Conservation (phyloP, 2,113 vertebrate genomes). For the Theristicus caerulescens region DNA sequence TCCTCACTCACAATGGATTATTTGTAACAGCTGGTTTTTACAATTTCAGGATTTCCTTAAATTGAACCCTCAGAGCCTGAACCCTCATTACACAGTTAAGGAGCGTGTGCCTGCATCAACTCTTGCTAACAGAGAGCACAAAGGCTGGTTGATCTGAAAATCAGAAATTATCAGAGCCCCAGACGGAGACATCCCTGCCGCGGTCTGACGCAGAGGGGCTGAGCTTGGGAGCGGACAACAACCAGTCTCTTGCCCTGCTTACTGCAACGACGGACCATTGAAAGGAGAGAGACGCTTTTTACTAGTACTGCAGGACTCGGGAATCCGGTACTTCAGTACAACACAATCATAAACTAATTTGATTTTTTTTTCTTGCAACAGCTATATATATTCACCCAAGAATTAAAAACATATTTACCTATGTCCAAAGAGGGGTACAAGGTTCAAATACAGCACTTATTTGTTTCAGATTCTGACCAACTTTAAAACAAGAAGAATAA, state of each 20-base stretch:
- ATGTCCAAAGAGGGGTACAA: not conserved
- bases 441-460: not conserved
- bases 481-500: not conserved
- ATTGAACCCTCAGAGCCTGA: slow-evolving; percentile 28
- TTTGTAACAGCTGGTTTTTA: slow-evolving; percentile 16
- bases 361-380: not conserved
- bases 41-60: slow-evolving; percentile 52
- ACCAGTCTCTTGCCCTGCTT: not conserved
- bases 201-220: not conserved
- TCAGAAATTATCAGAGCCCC: not conserved
- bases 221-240: not conserved
- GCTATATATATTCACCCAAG: not conserved
- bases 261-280: not conserved
- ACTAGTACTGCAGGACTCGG: not conserved
- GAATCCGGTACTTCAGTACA: not conserved
- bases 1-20: slow-evolving; percentile 37
- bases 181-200: not conserved
- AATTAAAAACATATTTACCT: not conserved
- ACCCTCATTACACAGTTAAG: not conserved
- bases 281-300: not conserved
- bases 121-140: not conserved
- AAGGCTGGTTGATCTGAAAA: not conserved
- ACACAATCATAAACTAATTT: not conserved
- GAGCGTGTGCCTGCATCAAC: not conserved
- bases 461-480: not conserved